Base-by-base conservation (phyloP, 53 echinoderm and acorn worm genomes). In the Actinopyga echinites region DNA sequence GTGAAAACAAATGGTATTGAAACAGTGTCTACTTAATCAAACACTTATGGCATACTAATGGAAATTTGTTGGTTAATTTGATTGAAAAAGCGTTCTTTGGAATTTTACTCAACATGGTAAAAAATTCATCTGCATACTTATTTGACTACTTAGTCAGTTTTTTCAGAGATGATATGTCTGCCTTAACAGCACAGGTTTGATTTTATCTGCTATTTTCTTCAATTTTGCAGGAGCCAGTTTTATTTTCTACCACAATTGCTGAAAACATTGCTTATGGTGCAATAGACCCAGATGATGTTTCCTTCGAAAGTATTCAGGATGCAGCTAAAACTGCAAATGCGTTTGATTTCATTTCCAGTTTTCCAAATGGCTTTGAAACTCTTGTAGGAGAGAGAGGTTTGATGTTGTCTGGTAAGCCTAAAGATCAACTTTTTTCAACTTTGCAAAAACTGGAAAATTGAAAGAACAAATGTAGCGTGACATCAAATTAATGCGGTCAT, bases 241-340 rank as follows among this genome's bases (percentile, higher is more conserved):
- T 95, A 19, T 95, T 95, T 73, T 95, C 95, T 21, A 85, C 83
- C 30, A 84, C 90, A 36, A 95, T 95, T 55, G 86, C 82, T 34
- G 93, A 95, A 43, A 95, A 95, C 83, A 95, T 95, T 9, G 91
- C 95, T 12, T 95, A 95, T 35, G 95, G 95, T 82, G 93, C 95
- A 64, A 73, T 79, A 62, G 21, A 93, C 28, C 93, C 91, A 13
- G 91, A 93, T 19, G 26, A 77, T 1, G 93, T 93, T 17, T 83
- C 91, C 26, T 89, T 84, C 60, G 84, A 85, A 45, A 89, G 88
- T 32, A 82, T 95, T 7, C 67, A 87, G 33, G 83, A 83, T 19
- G 95, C 95, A 31, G 95, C 95, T 8, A 89, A 84, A 69, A 91
- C 87, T 6, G 93, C 95, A 59, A 95, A 95, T 69, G 95, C 95